Evolutionary conservation across 2,797 vertebrate genomes (phyloP), one percentile per base, ranked within the genome.

Genomic region (Peromyscus nudipes): DNA sequence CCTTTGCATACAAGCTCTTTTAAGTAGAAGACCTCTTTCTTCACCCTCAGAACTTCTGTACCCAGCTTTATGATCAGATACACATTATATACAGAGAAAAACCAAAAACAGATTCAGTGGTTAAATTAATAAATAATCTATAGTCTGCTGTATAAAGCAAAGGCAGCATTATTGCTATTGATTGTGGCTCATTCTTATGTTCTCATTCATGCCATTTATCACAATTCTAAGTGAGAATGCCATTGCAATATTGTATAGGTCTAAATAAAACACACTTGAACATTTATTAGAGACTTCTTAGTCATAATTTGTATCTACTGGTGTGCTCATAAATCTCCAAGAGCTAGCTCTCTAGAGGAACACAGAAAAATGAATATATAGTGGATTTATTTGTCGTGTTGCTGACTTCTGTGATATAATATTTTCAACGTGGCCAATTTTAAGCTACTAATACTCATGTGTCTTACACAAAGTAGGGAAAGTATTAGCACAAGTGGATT

Each of bases 121-220:
- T 90, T 88, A 49, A 90, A 67, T 86, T 91, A 94, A 94, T 75
- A 60, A 64, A 52, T 92, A 80, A 95, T 93, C n/a, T 69, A 93
- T 23, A 43, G 16, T 81, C 31, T 82, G 34, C 12, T 19, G 29
- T 71, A 17, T 64, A 67, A 76, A 73, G 80, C 77, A 60, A 52
- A 60, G 49, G 10, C 37, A 62, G 2, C 43, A 75, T 46, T 80
- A 91, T 84, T 95, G 64, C 1, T 90, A 89, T 94, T 85, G 82
- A 88, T 96, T 94, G 87, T 81, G n/a, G 46, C 17, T 85, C 27
- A 77, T 95, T 89, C 77, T 85, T 84, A 64, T 31, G 73, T 67
- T 17, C 8, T n/a, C 62, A 91, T 81, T 85, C 11, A 67, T 71
- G 81, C 14, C 29, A 81, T 8, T 87, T 62, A 57, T 62, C 34